Percentiles rank a stretch among this genome's conserved stretches.
These are phyloP conservation scores for Bettongia penicillata DNA, from an alignment of 2,113 vertebrate species.

Conservation along the genomic window DNA sequence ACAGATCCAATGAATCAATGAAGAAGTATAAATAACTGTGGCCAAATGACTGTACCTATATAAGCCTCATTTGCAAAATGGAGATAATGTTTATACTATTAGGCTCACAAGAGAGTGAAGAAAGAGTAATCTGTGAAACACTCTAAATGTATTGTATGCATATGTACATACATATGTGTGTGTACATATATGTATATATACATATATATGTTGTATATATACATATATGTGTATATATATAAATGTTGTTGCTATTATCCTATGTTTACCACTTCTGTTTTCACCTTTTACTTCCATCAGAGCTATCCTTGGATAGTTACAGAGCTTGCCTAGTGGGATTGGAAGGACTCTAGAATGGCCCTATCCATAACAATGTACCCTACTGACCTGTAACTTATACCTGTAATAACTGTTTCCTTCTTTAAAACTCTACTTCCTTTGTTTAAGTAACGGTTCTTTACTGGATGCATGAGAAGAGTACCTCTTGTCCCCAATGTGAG, in stretches of 20 bases:
- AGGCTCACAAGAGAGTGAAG: neutral
- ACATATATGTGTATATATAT: too few relatives aligned
- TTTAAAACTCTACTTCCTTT: neutral
- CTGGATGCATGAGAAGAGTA: neutral
- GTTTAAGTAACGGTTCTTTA: neutral
- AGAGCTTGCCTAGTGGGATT: neutral
- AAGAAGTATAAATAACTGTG: neutral
- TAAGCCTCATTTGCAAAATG: neutral
- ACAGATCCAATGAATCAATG: neutral
- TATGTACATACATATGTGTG: too few relatives aligned
- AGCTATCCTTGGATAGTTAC: neutral
- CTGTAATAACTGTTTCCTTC: neutral
- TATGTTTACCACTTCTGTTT: neutral
- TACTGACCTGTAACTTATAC: neutral
- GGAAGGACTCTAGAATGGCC: neutral
- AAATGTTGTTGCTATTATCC: neutral
- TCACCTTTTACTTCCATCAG: neutral
- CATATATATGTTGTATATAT: too few relatives aligned
- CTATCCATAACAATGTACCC: neutral
- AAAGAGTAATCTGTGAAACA: neutral
- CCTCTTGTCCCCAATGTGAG: neutral
- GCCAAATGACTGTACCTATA: neutral
- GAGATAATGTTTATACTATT: neutral
- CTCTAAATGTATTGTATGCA: neutral
- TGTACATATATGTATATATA: too few relatives aligned